phyloP scores from a whole-genome alignment of 2,797 vertebrate species.

The Cuniculus paca region DNA sequence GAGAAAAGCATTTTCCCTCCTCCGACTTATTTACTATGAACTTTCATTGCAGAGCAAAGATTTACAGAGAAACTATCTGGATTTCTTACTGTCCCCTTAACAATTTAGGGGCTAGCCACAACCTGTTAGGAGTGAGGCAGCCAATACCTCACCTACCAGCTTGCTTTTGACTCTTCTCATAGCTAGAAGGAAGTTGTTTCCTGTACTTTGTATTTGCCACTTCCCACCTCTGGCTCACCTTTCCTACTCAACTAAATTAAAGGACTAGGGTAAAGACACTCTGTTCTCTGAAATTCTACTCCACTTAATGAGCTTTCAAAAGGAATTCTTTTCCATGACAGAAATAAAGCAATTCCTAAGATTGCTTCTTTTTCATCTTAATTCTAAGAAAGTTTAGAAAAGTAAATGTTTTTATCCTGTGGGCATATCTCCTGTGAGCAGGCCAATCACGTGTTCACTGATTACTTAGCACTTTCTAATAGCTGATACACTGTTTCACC shows the following conservation, averaged over 20 bases:
- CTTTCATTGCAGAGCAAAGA: background rate
- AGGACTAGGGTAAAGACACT: background rate
- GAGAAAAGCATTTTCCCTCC: background rate
- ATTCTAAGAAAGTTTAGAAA: slow-evolving; percentile 58
- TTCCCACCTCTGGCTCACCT: background rate
- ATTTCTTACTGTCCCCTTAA: slow-evolving; percentile 1
- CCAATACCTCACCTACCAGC: slow-evolving; percentile 14
- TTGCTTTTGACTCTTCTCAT: slow-evolving; percentile 10
- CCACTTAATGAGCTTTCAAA: slow-evolving; percentile 34
- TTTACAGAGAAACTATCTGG: background rate
- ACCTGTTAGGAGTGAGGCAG: background rate
- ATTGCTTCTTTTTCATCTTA: slow-evolving; percentile 31
- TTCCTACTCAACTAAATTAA: background rate
- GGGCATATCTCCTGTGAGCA: slow-evolving; percentile 21
- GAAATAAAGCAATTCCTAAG: slow-evolving; percentile 45
- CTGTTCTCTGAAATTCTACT: background rate
- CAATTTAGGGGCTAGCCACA: background rate
- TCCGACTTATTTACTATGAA: background rate
- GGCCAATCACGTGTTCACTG: background rate
- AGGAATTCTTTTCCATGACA: slow-evolving; percentile 15
- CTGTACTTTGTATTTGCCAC: slow-evolving; percentile 38
- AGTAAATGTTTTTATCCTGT: slow-evolving; percentile 27
- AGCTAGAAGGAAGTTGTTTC: background rate
- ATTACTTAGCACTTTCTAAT: slow-evolving; percentile 15
- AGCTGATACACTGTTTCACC: slow-evolving; percentile 11